These are phyloP conservation scores for Acrocephalus arundinaceus DNA, from an alignment of 2,113 vertebrate species.

Conservation along the genomic window DNA sequence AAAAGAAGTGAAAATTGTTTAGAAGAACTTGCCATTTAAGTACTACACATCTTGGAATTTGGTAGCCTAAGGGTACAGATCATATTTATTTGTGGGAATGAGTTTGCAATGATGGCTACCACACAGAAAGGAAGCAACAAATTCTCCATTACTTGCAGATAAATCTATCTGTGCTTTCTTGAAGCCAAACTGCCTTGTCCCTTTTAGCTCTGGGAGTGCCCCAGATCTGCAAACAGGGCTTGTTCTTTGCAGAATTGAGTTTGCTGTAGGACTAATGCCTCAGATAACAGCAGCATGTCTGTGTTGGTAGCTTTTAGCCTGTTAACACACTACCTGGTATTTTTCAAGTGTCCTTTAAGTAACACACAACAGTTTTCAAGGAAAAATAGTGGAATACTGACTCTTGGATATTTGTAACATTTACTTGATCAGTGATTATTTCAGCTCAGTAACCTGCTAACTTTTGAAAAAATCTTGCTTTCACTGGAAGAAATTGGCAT, in stretches of 20 bases:
- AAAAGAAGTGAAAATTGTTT: background rate
- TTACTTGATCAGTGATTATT: background rate
- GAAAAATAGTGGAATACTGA: background rate
- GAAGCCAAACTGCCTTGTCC: background rate
- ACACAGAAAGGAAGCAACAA: background rate
- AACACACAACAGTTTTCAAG: background rate
- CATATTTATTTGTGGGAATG: background rate
- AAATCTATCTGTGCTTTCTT: background rate
- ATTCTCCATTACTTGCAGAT: background rate
- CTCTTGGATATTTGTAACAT: background rate
- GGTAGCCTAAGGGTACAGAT: background rate
- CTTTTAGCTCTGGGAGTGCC: background rate
- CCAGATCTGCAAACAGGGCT: background rate
- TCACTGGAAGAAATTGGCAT: background rate
- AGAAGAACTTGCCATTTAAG: background rate
- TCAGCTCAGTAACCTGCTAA: background rate
- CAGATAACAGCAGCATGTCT: background rate
- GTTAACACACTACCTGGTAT: background rate
- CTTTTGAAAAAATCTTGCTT: background rate
- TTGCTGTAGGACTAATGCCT: background rate
- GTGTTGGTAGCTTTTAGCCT: background rate
- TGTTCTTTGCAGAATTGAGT: background rate
- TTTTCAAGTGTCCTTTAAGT: background rate
- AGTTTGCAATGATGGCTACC: background rate
- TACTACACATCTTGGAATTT: background rate